Evolutionary conservation across 1,140 invertebrate species (phyloP), one percentile per base, ranked within the genome.

Genomic region (Gyrodactylus bullatarudis): DNA sequence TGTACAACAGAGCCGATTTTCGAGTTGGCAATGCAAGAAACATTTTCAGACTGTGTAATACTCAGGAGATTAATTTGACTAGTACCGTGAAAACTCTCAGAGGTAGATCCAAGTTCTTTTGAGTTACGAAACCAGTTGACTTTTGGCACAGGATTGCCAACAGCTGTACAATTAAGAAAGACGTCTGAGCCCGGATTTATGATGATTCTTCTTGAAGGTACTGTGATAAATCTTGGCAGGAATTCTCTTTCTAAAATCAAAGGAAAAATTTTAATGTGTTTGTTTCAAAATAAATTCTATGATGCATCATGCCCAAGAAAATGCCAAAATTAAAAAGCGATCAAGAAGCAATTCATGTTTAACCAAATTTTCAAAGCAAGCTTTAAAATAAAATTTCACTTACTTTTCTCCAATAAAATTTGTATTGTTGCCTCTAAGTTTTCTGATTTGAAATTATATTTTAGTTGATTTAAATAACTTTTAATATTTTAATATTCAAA

Each of bases 151-250:
- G 77, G 77, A 68, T 75, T 76, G 0, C 77, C 77, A 21, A 74
- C 27, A 19, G 77, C 77, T 1, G 75, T 75, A 72, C 77, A 78
- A 68, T 76, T 77, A 20, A 78, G 70, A 26, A 76, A 75, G 23
- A 78, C 75, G 0, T 77, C 68, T 1, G 74, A 68, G 20, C 77
- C 77, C 1, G 77, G 77, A 0, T 74, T 73, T 16, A 76, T 74
- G 16, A 76, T 75, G 34, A 54, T n/a, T 16, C 34, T 8, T n/a
- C n/a, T 54, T 8, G 34, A 54, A 54, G 34, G 34, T 54, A 54
- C n/a, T n/a, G 34, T 16, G 8, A 54, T 8, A n/a, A 54, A 54
- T n/a, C 34, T 8, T 8, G 34, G 34, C 34, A 54, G 8, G 34
- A 54, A 54, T 54, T 54, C n/a, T n/a, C n/a, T 54, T n/a, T 54